Conservation (phyloP, 2,888 invertebrate genomes). For the Orthosia incerta region DNA sequence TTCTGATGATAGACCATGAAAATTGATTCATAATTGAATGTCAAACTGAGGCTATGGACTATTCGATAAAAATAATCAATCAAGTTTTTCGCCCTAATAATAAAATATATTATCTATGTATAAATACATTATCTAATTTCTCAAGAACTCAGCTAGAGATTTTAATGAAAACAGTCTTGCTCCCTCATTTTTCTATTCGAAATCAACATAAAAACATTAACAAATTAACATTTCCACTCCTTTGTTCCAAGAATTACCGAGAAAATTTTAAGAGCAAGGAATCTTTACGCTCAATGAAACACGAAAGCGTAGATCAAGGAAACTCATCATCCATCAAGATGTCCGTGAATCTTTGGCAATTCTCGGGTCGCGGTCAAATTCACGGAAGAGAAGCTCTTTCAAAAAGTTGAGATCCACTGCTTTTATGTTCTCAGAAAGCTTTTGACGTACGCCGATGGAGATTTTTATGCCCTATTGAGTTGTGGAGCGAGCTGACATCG, state of each 20-base stretch:
- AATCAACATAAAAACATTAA: neutral
- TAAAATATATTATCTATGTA: too few species aligned
- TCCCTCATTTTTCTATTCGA: neutral
- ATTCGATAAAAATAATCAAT: too few species aligned
- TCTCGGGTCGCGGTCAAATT: slow-evolving; percentile 31
- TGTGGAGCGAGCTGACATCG: slow-evolving; percentile 13
- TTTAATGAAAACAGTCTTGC: neutral
- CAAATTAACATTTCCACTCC: neutral
- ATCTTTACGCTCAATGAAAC: slow-evolving; percentile 36
- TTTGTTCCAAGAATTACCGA: neutral
- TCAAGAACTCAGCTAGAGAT: neutral
- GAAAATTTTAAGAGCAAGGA: slow-evolving; percentile 31
- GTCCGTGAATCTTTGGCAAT: slow-evolving; percentile 29
- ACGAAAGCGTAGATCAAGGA: slow-evolving; percentile 13
- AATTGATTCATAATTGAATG: too few species aligned
- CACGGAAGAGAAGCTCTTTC: slow-evolving; percentile 4
- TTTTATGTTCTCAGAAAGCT: slow-evolving; percentile 33
- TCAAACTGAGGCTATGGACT: too few species aligned
- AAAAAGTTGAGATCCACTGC: slow-evolving; percentile 46
- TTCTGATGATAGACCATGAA: too few species aligned
- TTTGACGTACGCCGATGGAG: slow-evolving; percentile 42
- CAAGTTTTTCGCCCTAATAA: too few species aligned
- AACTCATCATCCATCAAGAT: slow-evolving; percentile 49
- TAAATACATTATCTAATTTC: neutral
- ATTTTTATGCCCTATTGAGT: slow-evolving; percentile 34